Base-by-base conservation (phyloP, 2,797 vertebrate genomes). In the Phrynocephalus vlangalii region DNA sequence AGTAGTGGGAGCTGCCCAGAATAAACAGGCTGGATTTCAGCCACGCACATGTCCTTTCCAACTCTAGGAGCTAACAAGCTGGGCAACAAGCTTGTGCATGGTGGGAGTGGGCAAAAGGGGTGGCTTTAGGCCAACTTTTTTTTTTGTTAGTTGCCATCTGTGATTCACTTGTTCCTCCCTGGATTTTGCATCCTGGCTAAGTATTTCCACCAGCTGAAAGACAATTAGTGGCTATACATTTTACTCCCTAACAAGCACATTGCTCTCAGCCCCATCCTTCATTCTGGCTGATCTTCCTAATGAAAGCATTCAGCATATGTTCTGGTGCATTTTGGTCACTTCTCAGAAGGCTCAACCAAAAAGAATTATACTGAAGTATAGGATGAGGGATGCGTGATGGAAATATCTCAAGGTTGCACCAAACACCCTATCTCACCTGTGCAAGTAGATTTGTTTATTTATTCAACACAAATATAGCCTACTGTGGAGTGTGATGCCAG, bases 121-220 rank as follows among this genome's bases (percentile, higher is more conserved):
- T 83, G 82, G 81, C 73, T 48, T 3, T 83, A 33, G 60, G 71
- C 26, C 75, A 30, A 78, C 33, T 6, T 78, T 87, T 70, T 6
- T 78, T 87, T 70, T 83, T 71, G 48, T 60, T 83, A 66, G 50
- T 83, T 26, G 38, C 86, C 82, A 87, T 87, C 86, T 83, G 82
- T 71, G 82, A 83, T 56, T 87, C 50, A 79, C 8, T 30, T 44
- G 24, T 68, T 30, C 15, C 79, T 18, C 56, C 28, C 7, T 68
- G n/a, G 56, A 75, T 63, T 56, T 81, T 81, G 20, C 28, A 78
- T 44, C 63, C 16, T 68, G 16, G 10, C 24, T 60, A 33, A 10
- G 5, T 7, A 1, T 16, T 50, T 26, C n/a, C 50, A 30, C 2
- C 6, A 77, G 26, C 30, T 52, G 26, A 63, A 10, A 13, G 24